phyloP scores from a whole-genome alignment of 2,888 invertebrate genomes.

The Eretmocerus hayati region DNA sequence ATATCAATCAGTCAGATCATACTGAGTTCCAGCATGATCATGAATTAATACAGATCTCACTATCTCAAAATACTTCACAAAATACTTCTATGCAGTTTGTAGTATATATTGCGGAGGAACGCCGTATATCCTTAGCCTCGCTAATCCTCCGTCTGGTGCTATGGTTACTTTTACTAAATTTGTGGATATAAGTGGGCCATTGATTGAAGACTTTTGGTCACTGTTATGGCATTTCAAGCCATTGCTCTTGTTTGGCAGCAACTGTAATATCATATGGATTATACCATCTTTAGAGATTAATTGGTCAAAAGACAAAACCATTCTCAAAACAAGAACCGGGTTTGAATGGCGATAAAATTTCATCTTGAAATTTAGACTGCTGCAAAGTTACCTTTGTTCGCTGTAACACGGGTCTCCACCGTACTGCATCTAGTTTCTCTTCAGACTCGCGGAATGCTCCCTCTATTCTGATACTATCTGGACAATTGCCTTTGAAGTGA shows the following conservation, averaged over 20 bases:
- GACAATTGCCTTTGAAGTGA: conserved; percentile 61
- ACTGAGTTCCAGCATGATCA: no score
- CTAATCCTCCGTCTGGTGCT: conserved; percentile 59
- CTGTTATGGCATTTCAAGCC: conserved; percentile 14
- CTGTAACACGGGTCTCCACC: conserved; percentile 50
- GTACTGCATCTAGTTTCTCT: conserved; percentile 38
- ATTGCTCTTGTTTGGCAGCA: conserved; percentile 47
- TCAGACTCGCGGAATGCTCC: conserved; percentile 43
- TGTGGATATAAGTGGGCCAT: no score
- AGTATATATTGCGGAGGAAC: background rate
- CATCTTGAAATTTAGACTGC: no score
- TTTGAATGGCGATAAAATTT: no score
- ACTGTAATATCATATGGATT: conserved; percentile 40
- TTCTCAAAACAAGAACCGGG: no score
- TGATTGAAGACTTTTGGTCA: no score
- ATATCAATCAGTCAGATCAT: no score
- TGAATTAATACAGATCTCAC: no score
- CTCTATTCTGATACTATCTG: conserved; percentile 56
- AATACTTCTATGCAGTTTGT: background rate
- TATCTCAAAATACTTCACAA: no score
- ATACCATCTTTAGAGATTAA: no score
- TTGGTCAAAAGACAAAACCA: no score
- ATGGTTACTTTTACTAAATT: conserved; percentile 55
- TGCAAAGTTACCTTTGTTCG: conserved; percentile 55
- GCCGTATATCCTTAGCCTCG: conserved; percentile 50